Conservation (phyloP, 2,113 vertebrate species). For the Jaculus jaculus region DNA sequence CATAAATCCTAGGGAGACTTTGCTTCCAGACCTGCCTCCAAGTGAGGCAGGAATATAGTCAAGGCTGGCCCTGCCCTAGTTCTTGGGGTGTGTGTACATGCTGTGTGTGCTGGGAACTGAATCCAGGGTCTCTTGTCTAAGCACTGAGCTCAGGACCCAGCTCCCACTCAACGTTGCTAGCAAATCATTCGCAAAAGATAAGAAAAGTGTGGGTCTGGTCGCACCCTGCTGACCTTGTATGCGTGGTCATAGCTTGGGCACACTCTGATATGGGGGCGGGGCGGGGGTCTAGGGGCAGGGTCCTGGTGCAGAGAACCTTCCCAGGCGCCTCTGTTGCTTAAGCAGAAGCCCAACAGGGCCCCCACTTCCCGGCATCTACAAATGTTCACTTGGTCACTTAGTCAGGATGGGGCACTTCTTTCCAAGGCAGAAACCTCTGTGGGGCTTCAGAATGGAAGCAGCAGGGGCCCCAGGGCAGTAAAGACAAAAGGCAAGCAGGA, state of each 20-base stretch:
- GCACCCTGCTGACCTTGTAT: accelerated
- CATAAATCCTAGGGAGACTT: too few relatives aligned
- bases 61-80: neutral
- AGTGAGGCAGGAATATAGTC: neutral
- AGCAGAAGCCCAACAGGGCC: neutral
- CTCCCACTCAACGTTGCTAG: neutral
- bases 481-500: too few relatives aligned
- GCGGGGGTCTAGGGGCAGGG: neutral
- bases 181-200: neutral
- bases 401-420: too few relatives aligned
- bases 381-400: too few relatives aligned
- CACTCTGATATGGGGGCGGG: neutral
- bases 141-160: too few relatives aligned
- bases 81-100: neutral
- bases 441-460: too few relatives aligned
- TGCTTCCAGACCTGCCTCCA: neutral
- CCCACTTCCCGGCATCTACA: too few relatives aligned
- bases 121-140: neutral
- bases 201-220: neutral
- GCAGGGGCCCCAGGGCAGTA: too few relatives aligned
- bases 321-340: too few relatives aligned
- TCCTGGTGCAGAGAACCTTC: neutral
- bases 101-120: neutral
- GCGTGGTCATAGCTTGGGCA: neutral
- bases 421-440: too few relatives aligned